These are phyloP conservation scores for Proterorhinus semilunaris DNA, from an alignment of 2,113 vertebrate species.

Conservation along the genomic window DNA sequence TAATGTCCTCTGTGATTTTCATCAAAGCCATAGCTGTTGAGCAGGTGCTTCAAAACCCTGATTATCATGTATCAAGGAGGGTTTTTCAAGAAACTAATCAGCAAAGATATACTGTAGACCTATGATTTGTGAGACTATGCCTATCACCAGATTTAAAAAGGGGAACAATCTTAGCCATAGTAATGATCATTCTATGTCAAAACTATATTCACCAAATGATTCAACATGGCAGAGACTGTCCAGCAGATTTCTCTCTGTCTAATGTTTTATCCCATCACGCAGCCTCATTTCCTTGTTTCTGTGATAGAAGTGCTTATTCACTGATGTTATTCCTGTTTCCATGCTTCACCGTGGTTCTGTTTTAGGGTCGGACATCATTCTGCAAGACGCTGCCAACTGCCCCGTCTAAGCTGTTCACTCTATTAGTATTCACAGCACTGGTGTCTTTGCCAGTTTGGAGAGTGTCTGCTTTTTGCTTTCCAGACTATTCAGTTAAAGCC, in stretches of 20 bases:
- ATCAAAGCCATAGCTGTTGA: no score
- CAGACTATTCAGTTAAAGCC: neutral
- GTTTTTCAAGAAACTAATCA: no score
- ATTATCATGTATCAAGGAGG: no score
- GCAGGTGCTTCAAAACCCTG: no score
- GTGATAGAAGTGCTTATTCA: conserved; percentile 41
- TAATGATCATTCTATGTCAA: no score
- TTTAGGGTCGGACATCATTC: conserved; percentile 45
- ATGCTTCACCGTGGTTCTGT: conserved; percentile 41
- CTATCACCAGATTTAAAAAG: no score
- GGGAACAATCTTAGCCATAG: no score
- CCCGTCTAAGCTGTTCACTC: conserved; percentile 43
- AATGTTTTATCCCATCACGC: conserved; percentile 36
- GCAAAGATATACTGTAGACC: no score
- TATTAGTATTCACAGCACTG: conserved; percentile 61
- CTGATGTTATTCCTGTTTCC: conserved; percentile 30
- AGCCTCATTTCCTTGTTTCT: conserved; percentile 30
- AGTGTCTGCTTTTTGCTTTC: conserved; percentile 34
- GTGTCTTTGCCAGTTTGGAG: conserved; percentile 22
- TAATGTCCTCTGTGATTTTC: no score
- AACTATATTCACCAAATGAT: neutral
- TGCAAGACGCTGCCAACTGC: conserved; percentile 40
- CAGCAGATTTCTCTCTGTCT: conserved; percentile 16
- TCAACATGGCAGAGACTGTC: conserved; percentile 7
- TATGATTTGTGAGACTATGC: no score